These are phyloP conservation scores for Cichlasoma orientale DNA, from an alignment of 2,797 vertebrate genomes.

Conservation along the genomic window DNA sequence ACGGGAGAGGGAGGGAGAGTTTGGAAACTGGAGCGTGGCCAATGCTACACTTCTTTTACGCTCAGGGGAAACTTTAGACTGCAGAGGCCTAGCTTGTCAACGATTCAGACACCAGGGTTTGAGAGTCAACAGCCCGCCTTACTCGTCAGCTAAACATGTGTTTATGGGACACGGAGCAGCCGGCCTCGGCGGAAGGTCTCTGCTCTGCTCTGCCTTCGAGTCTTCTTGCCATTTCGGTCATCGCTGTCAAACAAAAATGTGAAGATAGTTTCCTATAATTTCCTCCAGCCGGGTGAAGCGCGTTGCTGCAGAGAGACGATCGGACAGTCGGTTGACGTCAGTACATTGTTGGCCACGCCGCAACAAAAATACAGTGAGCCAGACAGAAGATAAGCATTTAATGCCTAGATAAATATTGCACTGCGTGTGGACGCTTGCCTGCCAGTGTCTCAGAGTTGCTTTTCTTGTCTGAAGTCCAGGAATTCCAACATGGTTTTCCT, in stretches of 20 bases:
- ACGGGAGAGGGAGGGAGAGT: slow-evolving; percentile 8
- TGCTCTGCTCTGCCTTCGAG: neutral
- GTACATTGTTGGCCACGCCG: slow-evolving; percentile 70
- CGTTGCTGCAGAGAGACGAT: slow-evolving; percentile 53
- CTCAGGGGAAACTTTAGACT: slow-evolving; percentile 71
- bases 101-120: slow-evolving; percentile 60
- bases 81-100: slow-evolving; percentile 62
- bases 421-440: slow-evolving; percentile 73
- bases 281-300: slow-evolving; percentile 54
- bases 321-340: slow-evolving; percentile 74
- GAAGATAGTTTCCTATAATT: slow-evolving; percentile 51
- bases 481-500: slow-evolving; percentile 73
- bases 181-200: too few species aligned
- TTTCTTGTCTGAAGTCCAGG: slow-evolving; percentile 72
- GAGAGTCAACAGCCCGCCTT: slow-evolving; percentile 47
- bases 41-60: slow-evolving; percentile 72
- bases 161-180: slow-evolving; percentile 1
- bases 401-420: slow-evolving; percentile 79
- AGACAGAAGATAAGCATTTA: slow-evolving; percentile 82
- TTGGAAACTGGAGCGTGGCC: slow-evolving; percentile 75
- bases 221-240: slow-evolving; percentile 3
- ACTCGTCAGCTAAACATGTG: slow-evolving; percentile 37
- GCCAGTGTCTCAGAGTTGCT: slow-evolving; percentile 69
- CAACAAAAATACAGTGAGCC: slow-evolving; percentile 73
- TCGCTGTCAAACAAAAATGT: slow-evolving; percentile 26